Conservation (phyloP, 2,888 invertebrate genomes). For the Napeogenes inachia region DNA sequence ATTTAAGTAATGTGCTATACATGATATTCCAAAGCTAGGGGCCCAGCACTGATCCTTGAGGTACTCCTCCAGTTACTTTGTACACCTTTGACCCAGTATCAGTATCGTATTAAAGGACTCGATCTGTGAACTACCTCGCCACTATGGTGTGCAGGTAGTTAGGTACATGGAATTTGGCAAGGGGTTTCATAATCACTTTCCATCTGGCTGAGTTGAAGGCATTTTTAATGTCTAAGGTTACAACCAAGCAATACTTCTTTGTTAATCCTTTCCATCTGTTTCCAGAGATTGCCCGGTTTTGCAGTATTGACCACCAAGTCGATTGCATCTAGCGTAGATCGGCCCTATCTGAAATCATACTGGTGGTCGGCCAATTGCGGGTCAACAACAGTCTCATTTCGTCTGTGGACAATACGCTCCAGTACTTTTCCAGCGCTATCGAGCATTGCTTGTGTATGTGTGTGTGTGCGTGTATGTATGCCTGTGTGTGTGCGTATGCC, state of each 20-base stretch:
- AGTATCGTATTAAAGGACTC: too few relatives aligned
- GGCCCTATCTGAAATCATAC: slow-evolving; percentile 11
- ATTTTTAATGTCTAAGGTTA: slow-evolving; percentile 15
- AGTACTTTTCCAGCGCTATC: too few relatives aligned
- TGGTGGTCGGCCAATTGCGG: slow-evolving; percentile 9
- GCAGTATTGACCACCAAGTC: neutral
- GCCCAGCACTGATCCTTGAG: slow-evolving; percentile 10
- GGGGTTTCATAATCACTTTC: neutral
- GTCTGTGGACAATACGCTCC: slow-evolving; percentile 1
- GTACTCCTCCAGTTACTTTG: slow-evolving; percentile 7
- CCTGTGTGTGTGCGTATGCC: too few relatives aligned
- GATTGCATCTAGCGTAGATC: slow-evolving; percentile 14
- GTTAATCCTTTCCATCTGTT: slow-evolving; percentile 12
- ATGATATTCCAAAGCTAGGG: neutral
- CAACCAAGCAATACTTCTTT: slow-evolving; percentile 14
- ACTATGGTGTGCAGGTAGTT: too few relatives aligned
- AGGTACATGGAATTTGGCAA: too few relatives aligned
- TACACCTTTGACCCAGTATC: neutral
- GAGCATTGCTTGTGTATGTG: too few relatives aligned
- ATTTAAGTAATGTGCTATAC: too few relatives aligned
- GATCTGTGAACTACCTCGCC: too few relatives aligned
- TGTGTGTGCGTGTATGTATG: too few relatives aligned
- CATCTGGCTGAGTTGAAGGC: slow-evolving; percentile 16
- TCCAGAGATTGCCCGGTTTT: slow-evolving; percentile 1
- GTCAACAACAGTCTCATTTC: slow-evolving; percentile 10